Base-by-base conservation (phyloP, 2,113 vertebrate species). In the Marcusenius ussheri region DNA sequence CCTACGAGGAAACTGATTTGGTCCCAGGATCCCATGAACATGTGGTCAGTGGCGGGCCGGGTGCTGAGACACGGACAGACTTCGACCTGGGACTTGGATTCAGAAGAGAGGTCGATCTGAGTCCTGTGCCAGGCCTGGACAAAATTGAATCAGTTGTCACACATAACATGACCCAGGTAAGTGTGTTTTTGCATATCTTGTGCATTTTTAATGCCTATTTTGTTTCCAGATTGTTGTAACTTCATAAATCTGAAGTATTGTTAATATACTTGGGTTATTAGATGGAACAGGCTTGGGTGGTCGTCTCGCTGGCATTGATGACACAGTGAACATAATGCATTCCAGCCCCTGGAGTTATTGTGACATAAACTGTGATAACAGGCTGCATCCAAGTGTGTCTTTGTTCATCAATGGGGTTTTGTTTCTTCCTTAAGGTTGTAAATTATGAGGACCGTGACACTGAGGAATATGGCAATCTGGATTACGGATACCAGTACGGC, bases 371-470 rank as follows among this genome's bases (percentile, higher is more conserved):
- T 39, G 27, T 24, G 19, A 39, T 24, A 77, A 9, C 56, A n/a
- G 39, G 66, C 10, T 19, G 9, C n/a, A 39, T 49, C 13, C 21
- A 31, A 10, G 21, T 46, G 27, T 0, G 3, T 35, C 31, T 50
- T 89, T 74, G 21, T 74, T 77, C 35, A 89, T 27, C 24, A 17
- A 9, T 51, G 70, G 6, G 19, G 17, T 62, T 89, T 17, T 56
- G 5, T 53, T 47, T 51, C 77, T 89, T 8, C 13, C 10, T 31
- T 80, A 80, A 89, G 89, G 89, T 85, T 46, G 46, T 49, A 39
- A 35, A 13, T 31, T 90, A 88, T 88, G 89, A 56, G 50, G 84
- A 88, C 5, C 11, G 35, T 17, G 87, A 90, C 10, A 66, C 58
- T 53, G 85, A 90, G 62, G 10, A 70, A 3, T 27, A 70, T 31